Evolutionary conservation across 2,113 vertebrate genomes (phyloP), one percentile per base, ranked within the genome.

Genomic region (Cacatua alba): DNA sequence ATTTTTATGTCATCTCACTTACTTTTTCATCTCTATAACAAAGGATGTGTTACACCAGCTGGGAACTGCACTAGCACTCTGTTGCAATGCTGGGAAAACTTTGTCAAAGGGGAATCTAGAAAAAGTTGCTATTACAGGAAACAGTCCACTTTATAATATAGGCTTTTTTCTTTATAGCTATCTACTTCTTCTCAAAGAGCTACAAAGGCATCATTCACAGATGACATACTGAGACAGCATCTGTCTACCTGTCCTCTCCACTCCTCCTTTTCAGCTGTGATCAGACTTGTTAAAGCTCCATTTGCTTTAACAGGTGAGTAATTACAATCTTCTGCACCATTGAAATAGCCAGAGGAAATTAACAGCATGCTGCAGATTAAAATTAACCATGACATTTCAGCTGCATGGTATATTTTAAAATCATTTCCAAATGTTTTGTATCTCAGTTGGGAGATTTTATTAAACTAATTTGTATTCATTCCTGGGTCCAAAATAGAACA

Each of bases 281-380:
- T 85, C 94, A 91, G 78, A 69, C 62, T 81, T 85, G 81, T 76
- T 95, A 87, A 71, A 90, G 70, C 67, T 21, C 4, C 57, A 62
- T 95, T 95, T 95, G n/a, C 62, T 92, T 85, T 95, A 96, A 79
- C 81, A 97, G 89, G 93, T 95, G 94, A 95, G 91, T 92, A 92
- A 95, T 95, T 95, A 87, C 78, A 89, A 94, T 95, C 84, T 95
- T 95, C 95, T 82, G 81, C 75, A 70, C 78, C 70, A 65, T 0
- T 94, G 87, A 80, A 95, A 92, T 51, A 90, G 90, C 94, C 85
- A 28, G 53, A 92, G 74, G 93, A 70, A 39, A 95, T 93, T 44
- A 88, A 63, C 83, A 0, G 0, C 78, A 52, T 69, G 70, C 84
- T 72, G 84, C 84, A 95, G 67, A 88, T 69, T 90, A 82, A 92